Base-by-base conservation (phyloP, 2,888 invertebrate species). In the Hedychridium roseum region DNA sequence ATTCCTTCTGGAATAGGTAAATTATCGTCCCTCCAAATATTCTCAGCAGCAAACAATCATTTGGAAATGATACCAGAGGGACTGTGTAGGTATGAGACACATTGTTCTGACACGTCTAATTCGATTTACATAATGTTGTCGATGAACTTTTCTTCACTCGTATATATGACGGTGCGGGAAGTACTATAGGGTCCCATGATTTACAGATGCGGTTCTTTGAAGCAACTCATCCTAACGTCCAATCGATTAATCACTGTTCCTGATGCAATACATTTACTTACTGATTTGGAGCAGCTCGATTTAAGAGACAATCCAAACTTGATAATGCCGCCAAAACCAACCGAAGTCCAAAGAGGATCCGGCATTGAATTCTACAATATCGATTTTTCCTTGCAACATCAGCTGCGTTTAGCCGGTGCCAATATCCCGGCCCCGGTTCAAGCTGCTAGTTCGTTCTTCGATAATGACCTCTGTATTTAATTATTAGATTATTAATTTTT, bases 21-120 rank as follows among this genome's bases (percentile, higher is more conserved):
- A 79, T 82, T 99, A 31, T 89, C 92, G 39, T 89, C 89, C 55
- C 82, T 99, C 57, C 96, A 98, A 80, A 89, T 97, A 32, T 97
- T 99, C 79, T 95, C 95, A 6, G 96, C 98, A 1, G 92, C 97
- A 1, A 93, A 96, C 75, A 99, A 99, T 80, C 85, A 91, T 56
- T 82, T 99, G 43, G 97, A 99, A 82, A 96, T 96, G 92, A 94
- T 99, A 62, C 99, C 99, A 0, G 99, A 99, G 82, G 97, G 97
- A 32, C 82, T 98, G 23, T 96, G 95, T 83, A 89, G 93, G 91
- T 91, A 74, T 17, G 11, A n/a, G n/a, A n/a, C n/a, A n/a, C n/a
- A n/a, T n/a, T n/a, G n/a, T n/a, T n/a, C n/a, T n/a, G n/a, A n/a
- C n/a, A n/a, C n/a, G n/a, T n/a, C n/a, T n/a, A n/a, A n/a, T n/a